A percentile compares a stretch with the other conserved stretches of the same genome.
Conservation (phyloP, 1,140 invertebrate genomes). For the Reticulitermes speratus region DNA sequence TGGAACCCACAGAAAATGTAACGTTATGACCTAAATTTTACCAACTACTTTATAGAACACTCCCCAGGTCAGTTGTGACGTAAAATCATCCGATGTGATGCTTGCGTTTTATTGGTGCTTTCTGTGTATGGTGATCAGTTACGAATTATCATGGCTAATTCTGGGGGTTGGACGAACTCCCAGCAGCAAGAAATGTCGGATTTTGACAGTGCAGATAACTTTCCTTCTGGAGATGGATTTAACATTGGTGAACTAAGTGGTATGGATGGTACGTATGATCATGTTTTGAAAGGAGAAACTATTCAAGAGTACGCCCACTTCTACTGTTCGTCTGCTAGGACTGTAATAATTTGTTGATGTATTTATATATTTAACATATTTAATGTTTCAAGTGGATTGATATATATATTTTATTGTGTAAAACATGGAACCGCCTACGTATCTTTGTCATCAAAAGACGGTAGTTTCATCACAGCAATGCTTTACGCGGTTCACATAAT, state of each 20-base stretch:
- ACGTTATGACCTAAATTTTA: too few relatives aligned
- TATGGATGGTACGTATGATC: constrained; percentile 44
- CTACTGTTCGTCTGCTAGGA: not conserved
- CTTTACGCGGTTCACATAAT: too few relatives aligned
- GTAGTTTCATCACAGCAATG: too few relatives aligned
- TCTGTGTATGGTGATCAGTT: constrained; percentile 25
- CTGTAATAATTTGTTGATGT: not conserved
- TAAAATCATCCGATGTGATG: constrained; percentile 32
- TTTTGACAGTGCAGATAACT: constrained; percentile 38
- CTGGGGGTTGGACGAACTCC: constrained; percentile 25
- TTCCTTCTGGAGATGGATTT: constrained; percentile 41
- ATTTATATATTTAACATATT: too few relatives aligned
- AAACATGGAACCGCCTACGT: not conserved
- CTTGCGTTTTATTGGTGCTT: constrained; percentile 21
- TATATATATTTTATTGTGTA: not conserved
- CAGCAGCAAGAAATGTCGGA: constrained; percentile 41
- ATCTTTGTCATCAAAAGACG: not conserved
- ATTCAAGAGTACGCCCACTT: not conserved
- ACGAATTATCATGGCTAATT: constrained; percentile 32
- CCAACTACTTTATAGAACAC: not conserved
- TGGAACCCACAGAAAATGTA: too few relatives aligned
- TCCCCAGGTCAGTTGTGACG: constrained; percentile 26
- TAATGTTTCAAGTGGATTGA: not conserved
- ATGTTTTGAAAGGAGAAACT: constrained; percentile 29
- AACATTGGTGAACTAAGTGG: constrained; percentile 43